These are phyloP conservation scores for Brachypteracias leptosomus DNA, from an alignment of 2,113 vertebrate genomes.

Conservation along the genomic window DNA sequence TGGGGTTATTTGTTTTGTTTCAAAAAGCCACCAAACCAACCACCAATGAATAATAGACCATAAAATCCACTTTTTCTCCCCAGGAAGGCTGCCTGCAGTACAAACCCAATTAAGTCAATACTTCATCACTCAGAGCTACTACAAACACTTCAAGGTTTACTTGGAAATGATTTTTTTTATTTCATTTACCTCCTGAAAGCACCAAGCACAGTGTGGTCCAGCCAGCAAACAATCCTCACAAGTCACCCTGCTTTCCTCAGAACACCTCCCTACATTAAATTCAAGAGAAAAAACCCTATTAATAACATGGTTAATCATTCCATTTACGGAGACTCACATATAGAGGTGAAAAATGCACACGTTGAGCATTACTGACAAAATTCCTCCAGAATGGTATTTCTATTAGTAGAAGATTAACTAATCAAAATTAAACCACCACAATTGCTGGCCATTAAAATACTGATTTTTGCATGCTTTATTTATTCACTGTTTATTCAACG, in stretches of 20 bases:
- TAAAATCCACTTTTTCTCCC: not conserved
- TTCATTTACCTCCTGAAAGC: constrained; percentile 85
- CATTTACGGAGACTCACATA: not conserved
- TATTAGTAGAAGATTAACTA: constrained; percentile 8
- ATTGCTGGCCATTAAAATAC: not conserved
- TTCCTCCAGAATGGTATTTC: not conserved
- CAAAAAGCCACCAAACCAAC: not conserved
- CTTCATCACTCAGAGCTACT: not conserved
- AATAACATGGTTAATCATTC: constrained; percentile 16
- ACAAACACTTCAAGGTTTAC: constrained; percentile 30
- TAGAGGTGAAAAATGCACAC: not conserved
- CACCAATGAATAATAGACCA: not conserved
- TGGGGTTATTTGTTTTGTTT: not conserved
- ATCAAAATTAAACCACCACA: not conserved
- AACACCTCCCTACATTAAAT: constrained; percentile 83
- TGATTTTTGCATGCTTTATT: not conserved
- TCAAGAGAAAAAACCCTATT: constrained; percentile 42
- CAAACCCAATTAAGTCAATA: constrained; percentile 30
- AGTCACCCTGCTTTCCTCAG: constrained; percentile 76
- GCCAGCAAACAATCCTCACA: constrained; percentile 91
- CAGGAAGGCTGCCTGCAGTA: not conserved
- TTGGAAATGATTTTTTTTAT: constrained; percentile 12
- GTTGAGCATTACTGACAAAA: not conserved
- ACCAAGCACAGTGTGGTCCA: constrained; percentile 92
- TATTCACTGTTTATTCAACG: no score